A percentile compares a stretch with the other conserved stretches of the same genome.
phyloP scores from a whole-genome alignment of 2,797 vertebrate genomes.

The Phrynocephalus guinanensis region DNA sequence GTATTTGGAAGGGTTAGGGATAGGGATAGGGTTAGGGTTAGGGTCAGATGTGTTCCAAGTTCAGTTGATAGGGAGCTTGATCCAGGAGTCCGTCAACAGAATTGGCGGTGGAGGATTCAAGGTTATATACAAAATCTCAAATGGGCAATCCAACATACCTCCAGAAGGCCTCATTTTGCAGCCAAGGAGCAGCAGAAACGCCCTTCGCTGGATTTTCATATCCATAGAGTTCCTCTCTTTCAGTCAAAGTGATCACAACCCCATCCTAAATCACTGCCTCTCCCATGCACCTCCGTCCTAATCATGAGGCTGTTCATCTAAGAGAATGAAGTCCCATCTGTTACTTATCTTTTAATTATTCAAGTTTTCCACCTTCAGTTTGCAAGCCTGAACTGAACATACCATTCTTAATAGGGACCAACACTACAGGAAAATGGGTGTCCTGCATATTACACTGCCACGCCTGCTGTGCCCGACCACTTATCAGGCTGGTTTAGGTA shows the following conservation, averaged over 20 bases:
- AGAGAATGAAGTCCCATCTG: too few species aligned
- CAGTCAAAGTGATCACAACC: not conserved
- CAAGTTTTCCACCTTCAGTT: not conserved
- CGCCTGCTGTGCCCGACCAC: not conserved
- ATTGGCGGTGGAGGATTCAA: too few species aligned
- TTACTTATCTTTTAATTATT: not conserved
- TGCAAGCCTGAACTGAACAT: not conserved
- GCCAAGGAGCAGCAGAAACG: too few species aligned
- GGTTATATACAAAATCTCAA: too few species aligned
- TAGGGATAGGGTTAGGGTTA: too few species aligned
- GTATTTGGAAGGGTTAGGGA: not conserved
- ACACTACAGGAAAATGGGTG: not conserved
- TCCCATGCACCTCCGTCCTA: not conserved
- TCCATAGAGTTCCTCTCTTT: not conserved
- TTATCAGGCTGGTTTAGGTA: not conserved
- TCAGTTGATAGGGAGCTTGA: too few species aligned
- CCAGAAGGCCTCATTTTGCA: too few species aligned
- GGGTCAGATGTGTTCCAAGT: too few species aligned
- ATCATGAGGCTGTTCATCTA: not conserved
- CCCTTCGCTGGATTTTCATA: not conserved
- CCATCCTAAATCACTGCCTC: too few species aligned
- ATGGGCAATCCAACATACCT: too few species aligned
- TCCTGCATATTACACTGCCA: not conserved
- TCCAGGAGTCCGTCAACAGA: too few species aligned
- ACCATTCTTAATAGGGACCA: not conserved